Conservation (phyloP, 2,888 invertebrate genomes). For the Bibio marci region DNA sequence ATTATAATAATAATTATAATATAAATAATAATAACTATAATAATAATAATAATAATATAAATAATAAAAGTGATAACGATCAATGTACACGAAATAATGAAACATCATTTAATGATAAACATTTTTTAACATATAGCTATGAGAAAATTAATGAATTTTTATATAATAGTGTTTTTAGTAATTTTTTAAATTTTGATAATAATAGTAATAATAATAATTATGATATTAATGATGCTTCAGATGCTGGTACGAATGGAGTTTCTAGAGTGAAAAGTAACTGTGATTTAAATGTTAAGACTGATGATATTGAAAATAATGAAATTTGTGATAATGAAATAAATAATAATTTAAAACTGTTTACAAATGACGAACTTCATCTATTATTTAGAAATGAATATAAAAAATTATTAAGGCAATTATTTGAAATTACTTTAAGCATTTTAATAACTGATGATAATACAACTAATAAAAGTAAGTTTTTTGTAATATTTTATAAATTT, state of each 20-base stretch:
- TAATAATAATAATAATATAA: no score
- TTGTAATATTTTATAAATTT: no score
- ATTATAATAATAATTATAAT: no score
- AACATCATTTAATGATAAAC: background rate
- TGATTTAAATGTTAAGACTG: background rate
- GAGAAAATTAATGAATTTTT: background rate
- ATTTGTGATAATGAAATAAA: background rate
- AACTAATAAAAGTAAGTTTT: background rate
- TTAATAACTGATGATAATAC: slow-evolving; percentile 19
- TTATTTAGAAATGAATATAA: slow-evolving; percentile 20
- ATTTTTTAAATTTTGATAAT: background rate
- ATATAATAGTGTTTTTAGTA: background rate
- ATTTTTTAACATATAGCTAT: no score
- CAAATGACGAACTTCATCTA: slow-evolving; percentile 12
- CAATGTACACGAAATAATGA: no score
- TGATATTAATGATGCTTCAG: no score
- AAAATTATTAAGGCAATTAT: slow-evolving; percentile 23
- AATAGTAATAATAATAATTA: no score
- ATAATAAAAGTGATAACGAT: no score
- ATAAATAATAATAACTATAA: no score
- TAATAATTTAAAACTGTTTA: background rate
- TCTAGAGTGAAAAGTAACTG: no score
- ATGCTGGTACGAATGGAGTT: background rate
- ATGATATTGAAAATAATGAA: background rate
- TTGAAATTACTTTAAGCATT: slow-evolving; percentile 25